phyloP scores from a whole-genome alignment of 1,140 invertebrate genomes.

The Drosophila murphyi region DNA sequence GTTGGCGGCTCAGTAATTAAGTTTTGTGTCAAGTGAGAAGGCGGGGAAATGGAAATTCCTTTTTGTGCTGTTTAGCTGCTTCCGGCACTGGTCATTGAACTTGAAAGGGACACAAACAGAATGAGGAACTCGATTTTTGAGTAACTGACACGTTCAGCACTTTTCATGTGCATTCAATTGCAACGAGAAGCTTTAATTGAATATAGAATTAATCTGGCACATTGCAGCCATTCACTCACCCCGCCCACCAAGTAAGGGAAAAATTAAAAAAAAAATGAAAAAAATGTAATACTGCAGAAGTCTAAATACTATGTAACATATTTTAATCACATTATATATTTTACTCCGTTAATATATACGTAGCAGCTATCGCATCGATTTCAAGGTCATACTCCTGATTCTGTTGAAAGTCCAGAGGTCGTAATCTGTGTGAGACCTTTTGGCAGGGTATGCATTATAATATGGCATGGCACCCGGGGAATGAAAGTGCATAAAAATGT shows the following conservation, averaged over 20 bases:
- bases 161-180: conserved; percentile 23
- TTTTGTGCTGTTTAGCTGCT: conserved; percentile 27
- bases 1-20: conserved; percentile 65
- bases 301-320: no score
- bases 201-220: not conserved
- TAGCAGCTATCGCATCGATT: no score
- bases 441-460: conserved; percentile 8
- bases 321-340: no score
- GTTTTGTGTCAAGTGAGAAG: conserved; percentile 60
- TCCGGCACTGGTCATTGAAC: conserved; percentile 70
- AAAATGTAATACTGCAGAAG: no score
- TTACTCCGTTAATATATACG: no score
- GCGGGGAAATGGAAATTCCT: conserved; percentile 11
- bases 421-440: conserved; percentile 2
- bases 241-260: no score
- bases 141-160: conserved; percentile 15
- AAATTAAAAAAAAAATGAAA: no score
- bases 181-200: conserved; percentile 45
- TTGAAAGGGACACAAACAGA: conserved; percentile 11
- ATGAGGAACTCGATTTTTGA: conserved; percentile 8
- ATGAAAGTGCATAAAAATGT: conserved; percentile 44
- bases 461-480: conserved; percentile 7
- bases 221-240: conserved; percentile 3
- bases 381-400: no score
- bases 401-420: no score